Conservation (phyloP, 37 sponge, comb jelly and placozoan genomes). For the Axinella damicornis region DNA sequence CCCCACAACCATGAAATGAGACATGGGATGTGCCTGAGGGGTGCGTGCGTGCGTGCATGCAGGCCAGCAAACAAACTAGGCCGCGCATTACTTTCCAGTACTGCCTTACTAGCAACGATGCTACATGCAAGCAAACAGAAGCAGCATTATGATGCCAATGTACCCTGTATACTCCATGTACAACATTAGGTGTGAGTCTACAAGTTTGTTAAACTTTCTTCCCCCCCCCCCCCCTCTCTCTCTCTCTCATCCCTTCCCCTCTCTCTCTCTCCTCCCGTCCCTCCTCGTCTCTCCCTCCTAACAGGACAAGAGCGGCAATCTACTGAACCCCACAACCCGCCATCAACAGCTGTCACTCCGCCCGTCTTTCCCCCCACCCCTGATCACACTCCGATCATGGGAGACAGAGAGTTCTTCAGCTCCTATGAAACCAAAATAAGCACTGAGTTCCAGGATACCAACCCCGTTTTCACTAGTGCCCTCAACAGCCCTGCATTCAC, state of each 20-base stretch:
- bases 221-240: not conserved
- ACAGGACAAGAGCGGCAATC: no score
- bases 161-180: no score
- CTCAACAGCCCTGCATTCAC: constrained; percentile 23
- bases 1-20: no score
- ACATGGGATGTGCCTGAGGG: not conserved
- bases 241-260: not conserved
- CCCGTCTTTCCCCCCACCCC: constrained; percentile 38
- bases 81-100: no score
- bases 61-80: no score
- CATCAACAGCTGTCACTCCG: not conserved
- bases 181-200: no score
- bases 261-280: not conserved
- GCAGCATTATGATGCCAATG: no score
- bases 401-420: constrained; percentile 13
- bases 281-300: not conserved
- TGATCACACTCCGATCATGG: constrained; percentile 9
- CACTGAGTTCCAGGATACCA: constrained; percentile 12
- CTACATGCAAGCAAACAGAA: no score
- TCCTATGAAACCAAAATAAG: constrained; percentile 1
- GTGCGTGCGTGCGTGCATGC: not conserved
- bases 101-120: no score
- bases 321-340: not conserved
- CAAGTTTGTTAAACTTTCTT: no score
- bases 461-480: not conserved